Base-by-base conservation (phyloP, 2,888 invertebrate genomes). In the Troilus luridus region DNA sequence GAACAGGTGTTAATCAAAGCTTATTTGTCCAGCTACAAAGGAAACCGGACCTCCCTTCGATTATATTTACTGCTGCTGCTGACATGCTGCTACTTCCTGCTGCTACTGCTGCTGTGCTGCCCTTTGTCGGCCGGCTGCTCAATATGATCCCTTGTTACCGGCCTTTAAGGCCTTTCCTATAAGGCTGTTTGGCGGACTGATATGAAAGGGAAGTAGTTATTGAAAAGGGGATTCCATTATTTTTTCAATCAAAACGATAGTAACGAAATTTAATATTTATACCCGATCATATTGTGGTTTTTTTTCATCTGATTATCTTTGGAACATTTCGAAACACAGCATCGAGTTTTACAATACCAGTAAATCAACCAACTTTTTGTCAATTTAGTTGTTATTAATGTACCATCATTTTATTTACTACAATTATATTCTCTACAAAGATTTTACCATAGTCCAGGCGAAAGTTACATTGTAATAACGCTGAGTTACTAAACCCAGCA, bases 1-100 rank as follows among this genome's bases (percentile, higher is more conserved):
- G 27, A 41, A 77, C 72, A 77, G 72, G 72, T 77, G 72, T 77
- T 77, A 77, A 77, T 77, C 72, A 77, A 77, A 77, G 72, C 41
- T 77, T 77, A 77, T 77, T 77, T 77, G 72, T 67, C 24, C 12
- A 12, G 24, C 19, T 41, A 27, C 27, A 77, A 77, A 41, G 72
- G 72, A 6, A 67, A 67, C 67, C 24, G 27, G 24, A 67, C 14
- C 67, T n/a, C 41, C 14, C 1, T 0, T 27, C 72, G 41, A 77
- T 27, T 77, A 77, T 77, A 77, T 77, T 77, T 77, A 77, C 41
- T 41, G 41, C 41, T 41, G 41, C 41, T 41, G 41, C 41, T 41
- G 41, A 1, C 41, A 41, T 1, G 41, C 41, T 41, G 41, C 41
- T 41, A 41, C 41, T 41, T 41, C 41, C 41, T 41, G 5, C 41